Conservation (phyloP, 2,113 vertebrate genomes). For the Oceanites oceanicus region DNA sequence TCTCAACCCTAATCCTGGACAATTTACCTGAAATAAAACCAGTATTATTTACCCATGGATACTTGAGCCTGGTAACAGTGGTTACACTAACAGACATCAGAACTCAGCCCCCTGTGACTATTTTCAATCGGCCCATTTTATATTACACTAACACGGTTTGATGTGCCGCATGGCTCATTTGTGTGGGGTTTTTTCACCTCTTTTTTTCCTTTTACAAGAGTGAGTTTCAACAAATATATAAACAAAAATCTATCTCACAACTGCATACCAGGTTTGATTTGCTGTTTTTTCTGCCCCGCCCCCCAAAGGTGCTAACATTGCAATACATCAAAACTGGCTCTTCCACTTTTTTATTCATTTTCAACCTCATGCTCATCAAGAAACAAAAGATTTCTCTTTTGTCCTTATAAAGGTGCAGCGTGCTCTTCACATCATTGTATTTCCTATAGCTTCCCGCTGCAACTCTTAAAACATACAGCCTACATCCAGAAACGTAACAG, state of each 20-base stretch:
- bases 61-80: background rate
- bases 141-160: background rate
- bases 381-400: background rate
- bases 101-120: background rate
- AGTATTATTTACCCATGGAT: background rate
- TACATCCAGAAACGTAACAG: background rate
- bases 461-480: background rate
- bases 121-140: background rate
- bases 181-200: accelerated
- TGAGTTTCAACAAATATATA: background rate
- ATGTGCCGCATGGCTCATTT: background rate
- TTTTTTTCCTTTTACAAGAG: background rate
- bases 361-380: background rate
- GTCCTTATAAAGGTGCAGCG: background rate
- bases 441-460: background rate
- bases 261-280: background rate
- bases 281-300: background rate
- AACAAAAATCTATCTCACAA: background rate
- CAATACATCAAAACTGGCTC: background rate
- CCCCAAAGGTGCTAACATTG: background rate
- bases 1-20: background rate
- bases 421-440: background rate
- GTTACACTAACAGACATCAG: background rate
- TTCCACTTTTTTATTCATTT: background rate
- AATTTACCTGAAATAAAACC: background rate